Evolutionary conservation across 2,888 invertebrate species (phyloP).

Genomic region (Thecocarcelia acutangulata): DNA sequence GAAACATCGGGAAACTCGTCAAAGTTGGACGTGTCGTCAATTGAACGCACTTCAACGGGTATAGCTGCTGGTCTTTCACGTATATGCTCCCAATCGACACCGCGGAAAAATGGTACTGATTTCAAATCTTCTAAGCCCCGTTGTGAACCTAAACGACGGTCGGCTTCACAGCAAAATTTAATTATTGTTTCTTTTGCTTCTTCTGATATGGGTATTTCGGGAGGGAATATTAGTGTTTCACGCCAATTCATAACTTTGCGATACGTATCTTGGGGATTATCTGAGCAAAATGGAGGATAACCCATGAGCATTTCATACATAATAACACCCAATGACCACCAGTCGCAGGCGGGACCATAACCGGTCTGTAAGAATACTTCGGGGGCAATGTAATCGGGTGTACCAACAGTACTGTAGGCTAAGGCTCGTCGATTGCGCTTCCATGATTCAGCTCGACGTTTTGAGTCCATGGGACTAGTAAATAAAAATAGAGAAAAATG

Average conservation of each 20-base stretch:
- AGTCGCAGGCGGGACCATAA: constrained; percentile 98
- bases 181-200: constrained; percentile 97
- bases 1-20: constrained; percentile 99
- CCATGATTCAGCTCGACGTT: constrained; percentile 99
- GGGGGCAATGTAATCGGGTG: constrained; percentile 99
- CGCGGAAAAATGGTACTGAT: constrained; percentile 95
- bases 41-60: constrained; percentile 97
- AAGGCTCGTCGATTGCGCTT: constrained; percentile 97
- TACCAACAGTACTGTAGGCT: constrained; percentile 97
- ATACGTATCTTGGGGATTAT: constrained; percentile 84
- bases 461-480: constrained; percentile 94
- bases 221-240: constrained; percentile 98
- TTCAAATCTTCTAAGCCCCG: constrained; percentile 97
- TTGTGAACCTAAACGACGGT: constrained; percentile 93
- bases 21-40: constrained; percentile 99
- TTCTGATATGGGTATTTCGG: constrained; percentile 99
- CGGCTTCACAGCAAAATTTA: constrained; percentile 98
- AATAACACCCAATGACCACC: constrained; percentile 99
- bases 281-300: constrained; percentile 99
- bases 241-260: constrained; percentile 99
- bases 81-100: constrained; percentile 99
- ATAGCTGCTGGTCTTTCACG: constrained; percentile 99
- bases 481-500: constrained; percentile 11
- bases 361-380: constrained; percentile 99
- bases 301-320: constrained; percentile 99